Base-by-base conservation (phyloP, 2,888 invertebrate species). In the Cylloceria caligata region DNA sequence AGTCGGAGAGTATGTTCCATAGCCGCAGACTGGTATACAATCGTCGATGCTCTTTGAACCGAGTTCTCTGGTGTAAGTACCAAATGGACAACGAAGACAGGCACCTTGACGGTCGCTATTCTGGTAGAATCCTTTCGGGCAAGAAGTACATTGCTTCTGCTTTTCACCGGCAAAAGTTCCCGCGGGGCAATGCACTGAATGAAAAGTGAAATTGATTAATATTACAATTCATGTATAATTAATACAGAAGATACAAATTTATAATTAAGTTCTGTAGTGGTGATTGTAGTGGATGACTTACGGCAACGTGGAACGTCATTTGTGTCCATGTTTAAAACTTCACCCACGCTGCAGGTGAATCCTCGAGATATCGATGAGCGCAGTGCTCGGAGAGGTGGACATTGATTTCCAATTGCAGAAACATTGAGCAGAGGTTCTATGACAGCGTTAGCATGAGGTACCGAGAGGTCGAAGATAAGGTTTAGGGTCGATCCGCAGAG, bases 1-100 rank as follows among this genome's bases (percentile, higher is more conserved):
- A 16, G 98, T 98, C 57, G 98, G 98, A 1, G 98, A 98, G 92
- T 98, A 99, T 24, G 98, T 99, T 80, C 99, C 99, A 90, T 96
- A 98, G 21, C 99, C 99, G 90, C 99, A 99, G 11, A 98, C 98
- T 0, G 99, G 98, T 69, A 98, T 95, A 90, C 98, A 98, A 88
- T 98, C 98, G 78, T 95, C 95, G 49, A 97, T 94, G 75, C 96
- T 96, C 93, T 98, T 98, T 0, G 97, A 97, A 24, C 97, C 98
- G 93, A 97, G 96, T 93, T 98, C 97, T 88, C 95, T 95, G 0
- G 99, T 99, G 90, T 98, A 99, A 7, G 98, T 98, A 85, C 98
- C 99, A 88, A 96, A 95, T 0, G 99, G 98, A 92, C 99, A 99
- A 83, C 96, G 95, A 64, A 96, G 94, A 92, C 99, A 99, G 0